Base-by-base conservation (phyloP, 2,888 invertebrate species). In the Geotrupes spiniger region DNA sequence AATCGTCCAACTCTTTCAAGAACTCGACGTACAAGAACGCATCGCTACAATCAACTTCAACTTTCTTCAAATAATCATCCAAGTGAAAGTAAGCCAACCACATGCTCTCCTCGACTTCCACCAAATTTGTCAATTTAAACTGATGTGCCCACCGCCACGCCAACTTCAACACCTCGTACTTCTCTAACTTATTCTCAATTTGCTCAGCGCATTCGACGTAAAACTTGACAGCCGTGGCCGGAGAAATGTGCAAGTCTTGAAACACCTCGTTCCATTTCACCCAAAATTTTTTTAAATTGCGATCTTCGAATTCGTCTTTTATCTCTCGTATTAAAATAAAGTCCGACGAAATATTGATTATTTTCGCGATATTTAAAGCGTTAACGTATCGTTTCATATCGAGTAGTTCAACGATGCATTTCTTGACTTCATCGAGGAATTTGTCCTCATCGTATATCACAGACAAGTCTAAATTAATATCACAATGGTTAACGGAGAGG, bases 191-290 rank as follows among this genome's bases (percentile, higher is more conserved):
- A 14, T 77, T 70, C 0, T 62, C 62, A 21, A 83, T 75, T 51
- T 76, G 76, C 2, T 76, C 74, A 0, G 79, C 77, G 51, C 79
- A 75, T 43, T 77, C 74, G 1, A 82, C 71, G 29, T 84, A 79
- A 65, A 87, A 88, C 53, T 81, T 74, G 0, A 84, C 80, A 1
- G 85, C 78, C 11, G 80, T 76, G 51, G 79, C 78, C 10, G 84
- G 81, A 0, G 79, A 72, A 0, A 88, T 79, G 0, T 80, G 72
- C 42, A 83, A 78, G 25, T 76, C 72, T 56, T 76, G 75, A 54
- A 87, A 84, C 40, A 81, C 81, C 38, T 74, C 69, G 51, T 85
- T 81, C 57, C 85, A 85, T 36, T 78, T 73, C 0, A 76, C 74
- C 71, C 85, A 80, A 61, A 82, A 82, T 0, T 73, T 64, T 0